These are phyloP conservation scores for Drosophila hydei DNA, from an alignment of 1,140 invertebrate species.

Conservation along the genomic window DNA sequence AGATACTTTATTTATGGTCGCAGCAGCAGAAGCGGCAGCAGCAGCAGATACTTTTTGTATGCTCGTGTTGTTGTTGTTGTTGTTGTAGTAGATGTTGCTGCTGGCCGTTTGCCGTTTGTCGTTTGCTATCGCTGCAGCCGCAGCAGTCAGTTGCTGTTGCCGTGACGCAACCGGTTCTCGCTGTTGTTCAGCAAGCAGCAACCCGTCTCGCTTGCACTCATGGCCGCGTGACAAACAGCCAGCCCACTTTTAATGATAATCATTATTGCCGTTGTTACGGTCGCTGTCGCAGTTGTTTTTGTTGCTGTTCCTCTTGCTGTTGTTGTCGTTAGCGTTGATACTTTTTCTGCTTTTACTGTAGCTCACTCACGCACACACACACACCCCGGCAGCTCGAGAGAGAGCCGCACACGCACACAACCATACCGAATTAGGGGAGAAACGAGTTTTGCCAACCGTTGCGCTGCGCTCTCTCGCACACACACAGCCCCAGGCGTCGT, in stretches of 20 bases:
- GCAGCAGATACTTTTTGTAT: constrained; percentile 58
- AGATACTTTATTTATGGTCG: constrained; percentile 83
- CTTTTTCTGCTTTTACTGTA: constrained; percentile 60
- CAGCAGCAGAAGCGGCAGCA: constrained; percentile 52
- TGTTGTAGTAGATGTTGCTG: constrained; percentile 25
- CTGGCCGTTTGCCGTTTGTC: constrained; percentile 28
- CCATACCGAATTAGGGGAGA: constrained; percentile 48
- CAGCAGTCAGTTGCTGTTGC: constrained; percentile 14
- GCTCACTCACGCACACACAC: constrained; percentile 39
- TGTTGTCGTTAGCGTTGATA: constrained; percentile 45
- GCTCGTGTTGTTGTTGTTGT: constrained; percentile 17
- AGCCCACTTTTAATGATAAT: constrained; percentile 83
- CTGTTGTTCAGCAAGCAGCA: constrained; percentile 10
- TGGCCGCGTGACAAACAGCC: constrained; percentile 57
- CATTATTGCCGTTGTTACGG: constrained; percentile 81
- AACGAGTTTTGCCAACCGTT: constrained; percentile 62
- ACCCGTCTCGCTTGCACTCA: constrained; percentile 48
- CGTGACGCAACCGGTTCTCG: constrained; percentile 71
- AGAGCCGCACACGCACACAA: constrained; percentile 26
- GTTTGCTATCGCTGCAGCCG: constrained; percentile 7
- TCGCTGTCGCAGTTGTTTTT: constrained; percentile 46
- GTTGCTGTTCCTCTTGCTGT: constrained; percentile 35
- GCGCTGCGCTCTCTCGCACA: constrained; percentile 37
- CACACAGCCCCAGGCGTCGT: constrained; percentile 3
- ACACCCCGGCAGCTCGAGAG: constrained; percentile 12